phyloP scores from a whole-genome alignment of 2,888 invertebrate genomes.

The Plemyria rubiginata region DNA sequence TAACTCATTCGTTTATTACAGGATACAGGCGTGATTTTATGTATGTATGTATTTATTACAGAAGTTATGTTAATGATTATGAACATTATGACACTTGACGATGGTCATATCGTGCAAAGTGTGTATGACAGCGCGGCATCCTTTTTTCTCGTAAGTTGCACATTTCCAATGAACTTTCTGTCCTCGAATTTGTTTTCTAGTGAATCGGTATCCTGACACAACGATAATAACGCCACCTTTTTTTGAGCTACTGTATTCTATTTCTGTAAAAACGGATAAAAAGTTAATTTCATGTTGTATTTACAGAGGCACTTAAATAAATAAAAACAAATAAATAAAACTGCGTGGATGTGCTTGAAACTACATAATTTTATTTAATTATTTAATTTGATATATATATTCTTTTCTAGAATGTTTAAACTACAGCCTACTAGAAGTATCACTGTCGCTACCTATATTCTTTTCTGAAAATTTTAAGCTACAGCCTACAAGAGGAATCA shows the following conservation, averaged over 20 bases:
- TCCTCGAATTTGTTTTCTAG: constrained; percentile 1
- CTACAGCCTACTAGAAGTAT: too few relatives aligned
- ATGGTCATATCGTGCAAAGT: constrained; percentile 6
- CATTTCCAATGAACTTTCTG: constrained; percentile 21
- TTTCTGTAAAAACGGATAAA: constrained; percentile 8
- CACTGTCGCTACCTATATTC: too few relatives aligned
- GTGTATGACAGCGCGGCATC: constrained; percentile 19
- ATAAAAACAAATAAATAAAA: too few relatives aligned
- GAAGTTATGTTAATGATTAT: constrained; percentile 10
- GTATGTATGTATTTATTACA: not conserved
- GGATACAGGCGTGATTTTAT: too few relatives aligned
- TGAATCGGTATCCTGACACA: constrained; percentile 15
- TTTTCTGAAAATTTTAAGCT: too few relatives aligned
- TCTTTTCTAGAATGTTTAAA: too few relatives aligned
- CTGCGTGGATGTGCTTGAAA: too few relatives aligned
- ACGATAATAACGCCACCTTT: constrained; percentile 2
- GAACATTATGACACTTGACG: constrained; percentile 18
- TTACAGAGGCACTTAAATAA: not conserved
- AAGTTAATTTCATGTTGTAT: not conserved
- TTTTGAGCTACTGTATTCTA: constrained; percentile 5
- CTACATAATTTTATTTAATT: too few relatives aligned
- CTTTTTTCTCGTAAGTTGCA: constrained; percentile 1
- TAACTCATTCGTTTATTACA: too few relatives aligned
- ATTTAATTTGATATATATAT: too few relatives aligned
- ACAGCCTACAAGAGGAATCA: too few relatives aligned